Evolutionary conservation across 1,140 invertebrate species (phyloP).

Genomic region (Rhyacophila brunnea): DNA sequence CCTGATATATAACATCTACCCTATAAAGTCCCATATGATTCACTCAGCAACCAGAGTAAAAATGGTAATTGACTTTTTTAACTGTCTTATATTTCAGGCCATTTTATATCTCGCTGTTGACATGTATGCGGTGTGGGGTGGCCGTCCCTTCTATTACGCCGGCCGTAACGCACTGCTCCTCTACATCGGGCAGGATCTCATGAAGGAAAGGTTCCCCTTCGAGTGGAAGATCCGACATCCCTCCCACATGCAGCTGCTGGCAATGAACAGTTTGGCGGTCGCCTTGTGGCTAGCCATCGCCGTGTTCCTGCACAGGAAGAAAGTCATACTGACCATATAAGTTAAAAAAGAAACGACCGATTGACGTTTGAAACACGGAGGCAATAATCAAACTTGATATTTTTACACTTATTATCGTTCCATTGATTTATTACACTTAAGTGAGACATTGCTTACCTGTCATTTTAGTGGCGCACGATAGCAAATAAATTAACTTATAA

Average conservation of each 20-base stretch:
- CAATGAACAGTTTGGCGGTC: conserved; percentile 72
- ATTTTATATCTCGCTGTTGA: conserved; percentile 74
- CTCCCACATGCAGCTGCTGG: conserved; percentile 66
- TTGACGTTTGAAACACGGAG: not conserved
- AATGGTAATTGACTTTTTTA: too few relatives aligned
- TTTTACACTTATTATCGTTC: too few relatives aligned
- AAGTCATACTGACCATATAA: conserved; percentile 65
- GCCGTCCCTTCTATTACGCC: conserved; percentile 72
- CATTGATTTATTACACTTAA: too few relatives aligned
- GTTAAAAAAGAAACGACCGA: not conserved
- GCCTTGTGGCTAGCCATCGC: conserved; percentile 73
- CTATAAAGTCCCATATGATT: too few relatives aligned
- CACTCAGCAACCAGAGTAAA: too few relatives aligned
- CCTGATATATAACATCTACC: too few relatives aligned
- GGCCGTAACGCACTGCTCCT: conserved; percentile 85
- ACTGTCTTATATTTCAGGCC: conserved; percentile 42
- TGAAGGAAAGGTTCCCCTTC: conserved; percentile 74
- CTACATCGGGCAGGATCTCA: conserved; percentile 76
- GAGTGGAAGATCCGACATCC: conserved; percentile 63
- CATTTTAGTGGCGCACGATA: too few relatives aligned
- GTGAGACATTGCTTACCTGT: too few relatives aligned
- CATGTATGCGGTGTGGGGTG: conserved; percentile 69
- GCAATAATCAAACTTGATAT: not conserved
- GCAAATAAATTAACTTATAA: too few relatives aligned
- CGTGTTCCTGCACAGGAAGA: conserved; percentile 68